These are phyloP conservation scores for Drepana falcataria DNA, from an alignment of 2,888 invertebrate genomes.

Conservation along the genomic window DNA sequence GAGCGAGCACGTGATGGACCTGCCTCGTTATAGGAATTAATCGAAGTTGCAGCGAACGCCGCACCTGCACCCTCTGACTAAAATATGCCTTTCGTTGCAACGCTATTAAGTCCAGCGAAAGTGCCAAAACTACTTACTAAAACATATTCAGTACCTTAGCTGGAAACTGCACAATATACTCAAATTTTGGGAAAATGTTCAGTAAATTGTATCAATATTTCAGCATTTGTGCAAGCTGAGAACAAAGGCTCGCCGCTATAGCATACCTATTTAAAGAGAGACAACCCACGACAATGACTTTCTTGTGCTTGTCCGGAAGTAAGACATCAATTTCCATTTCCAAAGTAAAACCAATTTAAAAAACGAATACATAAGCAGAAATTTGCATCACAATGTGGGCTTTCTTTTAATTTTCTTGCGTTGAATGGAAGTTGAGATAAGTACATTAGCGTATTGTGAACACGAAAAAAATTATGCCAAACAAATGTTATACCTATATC, in stretches of 20 bases:
- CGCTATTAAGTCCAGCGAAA: neutral
- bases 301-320: conserved; percentile 50
- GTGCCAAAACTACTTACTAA: neutral
- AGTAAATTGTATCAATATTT: neutral
- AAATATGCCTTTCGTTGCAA: conserved; percentile 48
- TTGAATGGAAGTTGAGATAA: conserved; percentile 22
- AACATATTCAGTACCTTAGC: too few relatives aligned
- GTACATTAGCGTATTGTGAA: conserved; percentile 16
- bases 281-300: conserved; percentile 49
- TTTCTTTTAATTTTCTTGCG: conserved; percentile 39
- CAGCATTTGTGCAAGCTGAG: conserved; percentile 14
- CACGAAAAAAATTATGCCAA: neutral
- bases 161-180: neutral
- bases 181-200: neutral
- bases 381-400: conserved; percentile 60
- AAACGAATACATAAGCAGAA: conserved; percentile 58
- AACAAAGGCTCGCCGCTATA: conserved; percentile 26
- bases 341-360: conserved; percentile 62
- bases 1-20: conserved; percentile 75
- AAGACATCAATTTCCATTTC: conserved; percentile 66
- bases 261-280: conserved; percentile 43
- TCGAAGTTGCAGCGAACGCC: conserved; percentile 69
- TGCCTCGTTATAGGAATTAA: conserved; percentile 78
- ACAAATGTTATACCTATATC: neutral
- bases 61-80: conserved; percentile 68